Evolutionary conservation across 2,797 vertebrate species (phyloP).

Genomic region (Muscicapa comitata): DNA sequence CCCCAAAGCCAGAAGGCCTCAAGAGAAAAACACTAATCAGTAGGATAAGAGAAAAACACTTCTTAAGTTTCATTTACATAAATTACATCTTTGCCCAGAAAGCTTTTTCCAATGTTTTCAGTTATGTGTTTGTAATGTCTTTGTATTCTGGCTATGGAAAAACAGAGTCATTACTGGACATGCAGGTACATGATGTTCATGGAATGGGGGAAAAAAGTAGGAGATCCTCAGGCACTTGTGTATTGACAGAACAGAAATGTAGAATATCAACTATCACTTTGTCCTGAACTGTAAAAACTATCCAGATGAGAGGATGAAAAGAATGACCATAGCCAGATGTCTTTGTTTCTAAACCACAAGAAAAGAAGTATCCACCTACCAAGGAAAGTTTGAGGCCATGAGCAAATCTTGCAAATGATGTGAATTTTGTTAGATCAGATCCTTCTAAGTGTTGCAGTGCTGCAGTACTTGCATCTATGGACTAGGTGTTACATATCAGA

Average conservation of each 20-base stretch:
- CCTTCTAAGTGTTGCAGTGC: background rate
- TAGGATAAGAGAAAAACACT: background rate
- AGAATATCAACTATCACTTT: background rate
- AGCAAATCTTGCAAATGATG: background rate
- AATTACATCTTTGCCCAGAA: background rate
- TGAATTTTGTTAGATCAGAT: background rate
- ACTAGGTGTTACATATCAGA: background rate
- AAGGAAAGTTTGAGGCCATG: background rate
- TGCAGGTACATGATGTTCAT: background rate
- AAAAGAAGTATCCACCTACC: background rate
- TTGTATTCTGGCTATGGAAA: background rate
- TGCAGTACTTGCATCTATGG: background rate
- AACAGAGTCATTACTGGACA: background rate
- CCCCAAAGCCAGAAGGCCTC: background rate
- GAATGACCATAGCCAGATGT: background rate
- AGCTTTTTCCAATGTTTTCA: background rate
- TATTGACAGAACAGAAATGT: background rate
- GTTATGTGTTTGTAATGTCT: background rate
- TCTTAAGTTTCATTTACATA: constrained; percentile 29
- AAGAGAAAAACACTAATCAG: constrained; percentile 18
- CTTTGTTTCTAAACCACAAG: background rate
- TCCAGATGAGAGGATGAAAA: constrained; percentile 13
- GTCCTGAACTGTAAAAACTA: background rate
- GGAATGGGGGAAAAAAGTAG: background rate
- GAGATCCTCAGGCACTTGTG: background rate